Percentiles rank a stretch among this genome's conserved stretches.
Evolutionary conservation across 2,113 vertebrate genomes (phyloP).

Genomic region (Proteles cristata): DNA sequence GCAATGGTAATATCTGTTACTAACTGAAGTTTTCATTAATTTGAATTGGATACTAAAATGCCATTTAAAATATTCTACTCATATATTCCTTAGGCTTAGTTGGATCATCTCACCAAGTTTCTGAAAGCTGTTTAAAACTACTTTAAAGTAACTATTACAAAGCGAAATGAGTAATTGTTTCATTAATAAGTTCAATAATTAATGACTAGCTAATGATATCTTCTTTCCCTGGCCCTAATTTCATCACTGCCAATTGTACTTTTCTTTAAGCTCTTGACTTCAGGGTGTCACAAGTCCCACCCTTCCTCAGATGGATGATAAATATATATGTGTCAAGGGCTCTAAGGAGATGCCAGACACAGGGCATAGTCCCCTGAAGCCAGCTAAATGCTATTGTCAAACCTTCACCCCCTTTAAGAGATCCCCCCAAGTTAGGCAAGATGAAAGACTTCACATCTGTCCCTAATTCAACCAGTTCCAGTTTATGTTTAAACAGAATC

Average conservation of each 20-base stretch:
- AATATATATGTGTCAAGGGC: background rate
- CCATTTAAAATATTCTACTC: background rate
- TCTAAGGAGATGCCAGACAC: background rate
- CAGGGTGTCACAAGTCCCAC: background rate
- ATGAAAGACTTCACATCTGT: background rate
- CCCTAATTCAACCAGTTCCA: background rate
- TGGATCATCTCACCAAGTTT: slow-evolving; percentile 20
- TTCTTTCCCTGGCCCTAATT: background rate
- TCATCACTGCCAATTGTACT: background rate
- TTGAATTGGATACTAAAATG: slow-evolving; percentile 39
- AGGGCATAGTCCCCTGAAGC: background rate
- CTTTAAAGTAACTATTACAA: slow-evolving; percentile 33
- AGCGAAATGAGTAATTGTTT: slow-evolving; percentile 49
- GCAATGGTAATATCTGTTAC: background rate
- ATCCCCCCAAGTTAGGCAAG: background rate
- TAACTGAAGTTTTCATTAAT: slow-evolving; percentile 49
- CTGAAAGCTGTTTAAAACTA: slow-evolving; percentile 31
- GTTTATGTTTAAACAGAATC: slow-evolving; percentile 16
- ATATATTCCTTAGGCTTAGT: background rate
- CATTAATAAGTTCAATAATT: slow-evolving; percentile 13
- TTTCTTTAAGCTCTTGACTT: slow-evolving; percentile 39
- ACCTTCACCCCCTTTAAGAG: background rate
- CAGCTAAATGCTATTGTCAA: background rate
- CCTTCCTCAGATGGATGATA: background rate
- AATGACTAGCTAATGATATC: background rate